Percentiles rank a stretch among this genome's conserved stretches.
phyloP scores from a whole-genome alignment of 2,113 vertebrate species.

The Embiotoca jacksoni region DNA sequence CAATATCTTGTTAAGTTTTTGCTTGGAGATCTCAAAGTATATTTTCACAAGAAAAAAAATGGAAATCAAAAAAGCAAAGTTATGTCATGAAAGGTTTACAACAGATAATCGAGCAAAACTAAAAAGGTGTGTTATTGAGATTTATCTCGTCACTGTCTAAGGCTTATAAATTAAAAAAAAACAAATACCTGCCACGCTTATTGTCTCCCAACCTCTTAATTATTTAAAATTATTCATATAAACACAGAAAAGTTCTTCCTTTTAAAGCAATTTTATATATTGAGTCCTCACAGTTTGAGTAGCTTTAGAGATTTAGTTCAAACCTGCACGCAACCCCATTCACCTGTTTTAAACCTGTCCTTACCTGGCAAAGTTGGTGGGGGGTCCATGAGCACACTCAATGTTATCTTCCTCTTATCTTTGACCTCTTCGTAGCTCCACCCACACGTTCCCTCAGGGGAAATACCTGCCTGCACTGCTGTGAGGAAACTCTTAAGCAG shows the following conservation, averaged over 20 bases:
- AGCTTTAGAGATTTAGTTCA: slow-evolving; percentile 6
- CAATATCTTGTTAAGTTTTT: neutral
- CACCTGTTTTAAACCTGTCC: slow-evolving; percentile 3
- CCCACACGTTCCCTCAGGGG: slow-evolving; percentile 47
- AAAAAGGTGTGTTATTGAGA: neutral
- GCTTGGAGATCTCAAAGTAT: neutral
- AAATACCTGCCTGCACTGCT: slow-evolving; percentile 59
- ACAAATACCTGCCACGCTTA: slow-evolving; percentile 1
- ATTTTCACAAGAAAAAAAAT: neutral
- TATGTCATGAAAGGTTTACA: slow-evolving; percentile 2
- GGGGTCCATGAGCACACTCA: slow-evolving; percentile 24
- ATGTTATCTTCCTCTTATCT: slow-evolving; percentile 51
- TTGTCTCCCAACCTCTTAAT: slow-evolving; percentile 18
- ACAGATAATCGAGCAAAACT: neutral
- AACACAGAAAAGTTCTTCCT: neutral
- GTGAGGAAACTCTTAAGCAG: slow-evolving; percentile 36
- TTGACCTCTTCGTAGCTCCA: slow-evolving; percentile 47
- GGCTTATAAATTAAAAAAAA: slow-evolving; percentile 10
- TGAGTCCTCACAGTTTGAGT: neutral
- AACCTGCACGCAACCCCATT: slow-evolving; percentile 13
- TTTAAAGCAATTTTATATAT: neutral
- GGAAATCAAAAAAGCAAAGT: neutral
- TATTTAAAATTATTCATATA: slow-evolving; percentile 2
- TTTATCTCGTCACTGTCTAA: slow-evolving; percentile 4
- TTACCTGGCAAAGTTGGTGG: slow-evolving; percentile 3